Conservation (phyloP, 1,140 invertebrate genomes). For the Drosophila willistoni region DNA sequence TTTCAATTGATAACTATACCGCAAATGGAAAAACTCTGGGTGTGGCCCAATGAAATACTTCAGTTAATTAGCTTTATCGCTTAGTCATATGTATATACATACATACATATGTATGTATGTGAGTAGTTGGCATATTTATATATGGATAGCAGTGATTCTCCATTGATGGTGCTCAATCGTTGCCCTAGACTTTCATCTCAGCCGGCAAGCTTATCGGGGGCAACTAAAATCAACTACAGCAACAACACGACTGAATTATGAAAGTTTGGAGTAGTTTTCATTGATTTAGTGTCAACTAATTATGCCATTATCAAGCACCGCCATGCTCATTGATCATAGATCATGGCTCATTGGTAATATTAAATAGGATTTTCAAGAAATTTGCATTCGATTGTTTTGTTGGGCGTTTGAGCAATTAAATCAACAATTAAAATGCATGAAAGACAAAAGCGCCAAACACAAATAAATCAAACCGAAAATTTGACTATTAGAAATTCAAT, state of each 20-base stretch:
- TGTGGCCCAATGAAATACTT: background rate
- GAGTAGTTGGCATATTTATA: background rate
- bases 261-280: background rate
- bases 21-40: constrained; percentile 15
- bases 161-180: too few relatives aligned
- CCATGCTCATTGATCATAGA: constrained; percentile 34
- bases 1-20: background rate
- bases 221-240: background rate
- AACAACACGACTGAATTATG: too few relatives aligned
- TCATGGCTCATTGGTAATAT: constrained; percentile 43
- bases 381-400: constrained; percentile 24
- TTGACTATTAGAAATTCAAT: background rate
- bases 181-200: background rate
- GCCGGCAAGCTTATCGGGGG: background rate
- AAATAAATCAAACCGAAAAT: constrained; percentile 43
- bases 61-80: background rate
- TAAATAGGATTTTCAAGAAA: constrained; percentile 24
- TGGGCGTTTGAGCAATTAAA: constrained; percentile 42
- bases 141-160: background rate
- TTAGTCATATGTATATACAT: background rate
- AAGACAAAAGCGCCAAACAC: constrained; percentile 15
- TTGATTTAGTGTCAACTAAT: constrained; percentile 1
- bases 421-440: constrained; percentile 50
- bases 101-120: background rate
- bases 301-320: constrained; percentile 15